Base-by-base conservation (phyloP, 1,140 invertebrate genomes). In the Gonatopus flavifemur region DNA sequence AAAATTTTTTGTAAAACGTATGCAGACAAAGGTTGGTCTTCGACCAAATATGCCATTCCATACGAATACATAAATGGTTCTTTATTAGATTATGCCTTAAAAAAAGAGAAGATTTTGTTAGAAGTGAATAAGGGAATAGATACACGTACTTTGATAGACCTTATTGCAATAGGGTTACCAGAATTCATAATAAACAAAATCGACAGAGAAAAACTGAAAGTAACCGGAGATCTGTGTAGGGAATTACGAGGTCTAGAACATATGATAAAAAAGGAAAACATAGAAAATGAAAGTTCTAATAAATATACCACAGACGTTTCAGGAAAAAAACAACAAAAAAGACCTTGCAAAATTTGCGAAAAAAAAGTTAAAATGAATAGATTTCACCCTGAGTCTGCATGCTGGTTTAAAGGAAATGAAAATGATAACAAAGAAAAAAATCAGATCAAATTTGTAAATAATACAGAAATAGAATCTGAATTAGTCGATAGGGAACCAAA, bases 401-500 rank as follows among this genome's bases (percentile, higher is more conserved):
- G 51, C 12, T 31, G 45, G 13, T 35, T 18, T 10, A 53, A 49
- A 53, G 15, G 6, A 31, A 56, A 42, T 5, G 6, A 33, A 9
- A 15, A 33, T n/a, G 32, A 33, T 33, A 45, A 45, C 9, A 19
- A 15, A 32, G 4, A 4, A 32, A 19, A 28, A 10, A 12, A 36
- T 0, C 10, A n/a, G 40, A 25, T n/a, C 9, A 47, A 32, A 47
- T 3, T 37, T 19, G 24, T 20, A 13, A 22, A 52, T 24, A 41
- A n/a, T n/a, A n/a, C n/a, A n/a, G n/a, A n/a, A n/a, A n/a, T n/a
- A n/a, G n/a, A n/a, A n/a, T n/a, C n/a, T 47, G 43, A 32, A 21
- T 40, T 12, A 52, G 35, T 19, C 46, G 33, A 39, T 38, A 35
- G 35, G 36, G 44, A 53, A 35, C 19, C 51, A 49, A 53, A 53